Percentiles rank a stretch among this genome's conserved stretches.
Evolutionary conservation across 2,797 vertebrate genomes (phyloP).

Genomic region (Mareca strepera): DNA sequence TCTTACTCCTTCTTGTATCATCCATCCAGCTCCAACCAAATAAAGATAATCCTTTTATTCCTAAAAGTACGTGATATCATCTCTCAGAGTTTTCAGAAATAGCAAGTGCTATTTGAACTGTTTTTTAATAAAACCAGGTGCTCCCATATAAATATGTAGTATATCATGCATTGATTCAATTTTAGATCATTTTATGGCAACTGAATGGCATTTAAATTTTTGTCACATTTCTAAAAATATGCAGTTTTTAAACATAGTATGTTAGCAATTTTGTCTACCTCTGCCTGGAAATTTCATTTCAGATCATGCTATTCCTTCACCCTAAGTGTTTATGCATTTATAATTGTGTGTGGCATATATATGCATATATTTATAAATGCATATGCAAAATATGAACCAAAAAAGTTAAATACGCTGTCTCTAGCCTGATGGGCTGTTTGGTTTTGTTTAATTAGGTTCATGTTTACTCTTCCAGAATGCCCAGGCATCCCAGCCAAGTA

Average conservation of each 20-base stretch:
- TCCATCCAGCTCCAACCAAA: neutral
- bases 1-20: constrained; percentile 1
- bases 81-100: neutral
- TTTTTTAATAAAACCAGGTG: constrained; percentile 26
- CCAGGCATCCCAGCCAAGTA: neutral
- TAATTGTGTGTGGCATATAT: neutral
- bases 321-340: neutral
- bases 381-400: neutral
- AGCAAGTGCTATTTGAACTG: constrained; percentile 4
- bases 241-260: neutral
- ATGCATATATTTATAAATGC: neutral
- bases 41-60: neutral
- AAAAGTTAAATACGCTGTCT: neutral
- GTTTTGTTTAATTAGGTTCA: neutral
- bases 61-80: neutral
- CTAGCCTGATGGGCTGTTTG: neutral
- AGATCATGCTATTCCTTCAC: neutral
- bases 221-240: neutral
- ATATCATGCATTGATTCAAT: neutral
- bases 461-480: neutral
- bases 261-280: neutral
- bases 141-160: neutral
- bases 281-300: neutral
- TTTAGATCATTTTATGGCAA: neutral
- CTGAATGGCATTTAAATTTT: neutral